phyloP scores from a whole-genome alignment of 2,797 vertebrate genomes.

The Orestias chungarensis region DNA sequence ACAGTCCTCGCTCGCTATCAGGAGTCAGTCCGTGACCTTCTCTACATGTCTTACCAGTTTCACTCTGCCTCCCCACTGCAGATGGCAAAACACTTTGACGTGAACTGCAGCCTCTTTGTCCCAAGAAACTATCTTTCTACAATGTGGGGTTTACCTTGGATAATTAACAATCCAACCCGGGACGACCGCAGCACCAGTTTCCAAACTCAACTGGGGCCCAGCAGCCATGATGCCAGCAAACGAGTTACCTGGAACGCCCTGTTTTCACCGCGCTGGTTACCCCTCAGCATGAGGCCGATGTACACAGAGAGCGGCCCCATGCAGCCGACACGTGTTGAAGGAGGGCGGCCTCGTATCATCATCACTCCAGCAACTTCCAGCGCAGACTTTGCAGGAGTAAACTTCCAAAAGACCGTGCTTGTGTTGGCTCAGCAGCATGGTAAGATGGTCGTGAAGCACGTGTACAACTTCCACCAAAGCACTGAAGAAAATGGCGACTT shows the following conservation, averaged over 20 bases:
- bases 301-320: conserved; percentile 83
- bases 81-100: conserved; percentile 92
- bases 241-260: conserved; percentile 92
- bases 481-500: conserved; percentile 91
- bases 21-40: conserved; percentile 86
- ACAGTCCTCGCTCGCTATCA: conserved; percentile 81
- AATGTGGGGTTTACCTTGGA: conserved; percentile 89
- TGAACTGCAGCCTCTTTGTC: conserved; percentile 94
- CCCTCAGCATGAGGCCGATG: conserved; percentile 85
- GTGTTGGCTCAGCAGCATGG: conserved; percentile 87
- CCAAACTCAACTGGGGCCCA: conserved; percentile 93
- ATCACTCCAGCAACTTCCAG: conserved; percentile 91
- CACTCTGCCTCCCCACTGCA: conserved; percentile 90
- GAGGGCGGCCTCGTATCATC: conserved; percentile 86
- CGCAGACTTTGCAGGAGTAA: conserved; percentile 89
- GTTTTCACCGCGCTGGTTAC: conserved; percentile 93
- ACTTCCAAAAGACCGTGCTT: conserved; percentile 95
- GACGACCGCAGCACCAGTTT: conserved; percentile 94
- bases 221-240: conserved; percentile 87
- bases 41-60: conserved; percentile 96
- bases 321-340: conserved; percentile 82
- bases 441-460: conserved; percentile 84
- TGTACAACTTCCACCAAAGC: conserved; percentile 96
- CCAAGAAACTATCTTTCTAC: conserved; percentile 93
- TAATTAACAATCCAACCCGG: conserved; percentile 88